Base-by-base conservation (phyloP, 92 coral and sea anemone genomes). In the Phenganax marumi region DNA sequence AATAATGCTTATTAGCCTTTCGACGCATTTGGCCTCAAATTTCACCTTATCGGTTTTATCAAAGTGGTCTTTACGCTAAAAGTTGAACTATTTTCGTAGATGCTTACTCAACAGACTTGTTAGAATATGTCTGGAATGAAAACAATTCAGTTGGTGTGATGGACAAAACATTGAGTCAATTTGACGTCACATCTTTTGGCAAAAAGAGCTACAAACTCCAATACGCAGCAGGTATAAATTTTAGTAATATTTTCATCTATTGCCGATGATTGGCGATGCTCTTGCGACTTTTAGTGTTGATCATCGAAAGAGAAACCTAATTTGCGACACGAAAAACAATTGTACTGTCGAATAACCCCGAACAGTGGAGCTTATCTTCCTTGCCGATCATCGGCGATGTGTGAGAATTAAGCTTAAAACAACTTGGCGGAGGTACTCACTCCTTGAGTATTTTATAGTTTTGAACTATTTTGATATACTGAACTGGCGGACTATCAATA, bases 121-220 rank as follows among this genome's bases (percentile, higher is more conserved):
- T 62, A 14, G 12, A 46, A 16, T 78, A 78, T 47, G 83, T 78
- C 18, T 78, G 83, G 83, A 50, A 78, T 55, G 81, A 77, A 10
- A 25, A 56, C 1, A 78, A 78, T 33, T 0, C 83, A 43, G 53
- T 78, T 17, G 60, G 73, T 61, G 73, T 78, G 5, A 78, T 78
- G 83, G 83, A 78, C 73, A 61, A 52, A 19, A 78, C 73, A 24
- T 63, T 78, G 52, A 78, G 83, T 23, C 83, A 78, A 58, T 78
- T 78, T 78, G 83, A 78, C 73, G 83, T 78, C 26, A 78, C 83
- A 39, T 78, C 83, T 8, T 50, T 33, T 56, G 7, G 19, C 10
- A 78, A 17, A 7, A 61, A n/a, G 73, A n/a, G 33, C 52, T 78
- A 78, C 49, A 52, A 25, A 1, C 0, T 43, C n/a, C 21, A 23